Conservation (phyloP, 2,113 vertebrate species). For the Oryzias melastigma region DNA sequence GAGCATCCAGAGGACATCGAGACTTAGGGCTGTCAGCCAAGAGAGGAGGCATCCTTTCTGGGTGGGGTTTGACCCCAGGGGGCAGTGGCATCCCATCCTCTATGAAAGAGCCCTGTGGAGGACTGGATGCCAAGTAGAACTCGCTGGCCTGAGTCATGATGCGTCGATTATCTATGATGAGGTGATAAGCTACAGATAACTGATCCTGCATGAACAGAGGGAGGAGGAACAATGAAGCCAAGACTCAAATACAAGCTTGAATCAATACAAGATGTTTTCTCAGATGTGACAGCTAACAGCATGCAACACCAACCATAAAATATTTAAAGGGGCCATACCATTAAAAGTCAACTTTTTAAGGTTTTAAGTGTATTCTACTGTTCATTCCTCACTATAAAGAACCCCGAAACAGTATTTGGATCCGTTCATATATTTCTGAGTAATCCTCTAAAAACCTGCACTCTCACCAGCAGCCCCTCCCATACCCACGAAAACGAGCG, state of each 20-base stretch:
- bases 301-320: no score
- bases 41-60: conserved; percentile 94
- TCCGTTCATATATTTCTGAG: no score
- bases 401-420: no score
- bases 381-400: no score
- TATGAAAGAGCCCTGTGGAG: conserved; percentile 93
- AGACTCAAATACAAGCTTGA: background rate
- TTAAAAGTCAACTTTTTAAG: no score
- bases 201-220: conserved; percentile 82
- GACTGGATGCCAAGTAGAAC: conserved; percentile 98
- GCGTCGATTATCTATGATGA: conserved; percentile 96
- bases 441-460: no score
- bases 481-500: no score
- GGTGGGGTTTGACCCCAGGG: conserved; percentile 91
- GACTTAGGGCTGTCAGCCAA: conserved; percentile 94
- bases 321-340: no score
- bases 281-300: no score
- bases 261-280: background rate
- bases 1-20: conserved; percentile 90
- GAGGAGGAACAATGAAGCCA: fast-evolving
- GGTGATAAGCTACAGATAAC: conserved; percentile 94
- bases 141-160: conserved; percentile 99
- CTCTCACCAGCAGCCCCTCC: no score
- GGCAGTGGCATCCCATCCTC: conserved; percentile 91
- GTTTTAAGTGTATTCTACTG: no score